A percentile compares a stretch with the other conserved stretches of the same genome.
These are phyloP conservation scores for Apotomis capreana DNA, from an alignment of 2,888 invertebrate species.

Conservation along the genomic window DNA sequence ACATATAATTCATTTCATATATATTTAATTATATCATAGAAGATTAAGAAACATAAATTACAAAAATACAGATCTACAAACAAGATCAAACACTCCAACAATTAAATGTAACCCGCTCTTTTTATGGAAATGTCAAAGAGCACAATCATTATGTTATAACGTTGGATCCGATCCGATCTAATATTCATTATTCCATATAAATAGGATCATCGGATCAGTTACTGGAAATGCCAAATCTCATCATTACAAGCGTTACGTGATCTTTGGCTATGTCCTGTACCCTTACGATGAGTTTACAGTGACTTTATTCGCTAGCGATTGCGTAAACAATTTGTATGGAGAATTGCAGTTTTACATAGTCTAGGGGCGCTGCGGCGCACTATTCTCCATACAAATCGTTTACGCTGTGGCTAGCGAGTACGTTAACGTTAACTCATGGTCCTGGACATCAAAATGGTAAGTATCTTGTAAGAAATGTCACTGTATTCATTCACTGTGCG, in stretches of 20 bases:
- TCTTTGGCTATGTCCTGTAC: not conserved
- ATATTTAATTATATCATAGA: too few species aligned
- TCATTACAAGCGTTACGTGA: constrained; percentile 16
- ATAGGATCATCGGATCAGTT: constrained; percentile 18
- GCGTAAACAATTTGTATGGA: too few species aligned
- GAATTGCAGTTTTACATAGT: too few species aligned
- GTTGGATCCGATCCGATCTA: constrained; percentile 14
- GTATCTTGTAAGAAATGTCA: constrained; percentile 16
- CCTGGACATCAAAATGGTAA: constrained; percentile 6
- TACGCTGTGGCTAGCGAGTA: too few species aligned
- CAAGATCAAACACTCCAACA: not conserved
- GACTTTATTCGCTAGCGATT: too few species aligned
- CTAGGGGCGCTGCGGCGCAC: too few species aligned
- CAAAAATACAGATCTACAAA: not conserved
- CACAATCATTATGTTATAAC: constrained; percentile 23
- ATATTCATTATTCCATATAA: constrained; percentile 15
- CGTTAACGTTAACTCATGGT: not conserved
- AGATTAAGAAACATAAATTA: too few species aligned
- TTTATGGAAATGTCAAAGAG: constrained; percentile 17
- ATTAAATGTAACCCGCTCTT: not conserved
- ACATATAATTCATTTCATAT: too few species aligned
- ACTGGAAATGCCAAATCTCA: constrained; percentile 26
- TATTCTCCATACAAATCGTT: too few species aligned
- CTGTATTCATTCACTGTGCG: constrained; percentile 16
- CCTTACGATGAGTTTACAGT: too few species aligned